Base-by-base conservation (phyloP, 2,888 invertebrate species). In the Ectemnius cavifrons region DNA sequence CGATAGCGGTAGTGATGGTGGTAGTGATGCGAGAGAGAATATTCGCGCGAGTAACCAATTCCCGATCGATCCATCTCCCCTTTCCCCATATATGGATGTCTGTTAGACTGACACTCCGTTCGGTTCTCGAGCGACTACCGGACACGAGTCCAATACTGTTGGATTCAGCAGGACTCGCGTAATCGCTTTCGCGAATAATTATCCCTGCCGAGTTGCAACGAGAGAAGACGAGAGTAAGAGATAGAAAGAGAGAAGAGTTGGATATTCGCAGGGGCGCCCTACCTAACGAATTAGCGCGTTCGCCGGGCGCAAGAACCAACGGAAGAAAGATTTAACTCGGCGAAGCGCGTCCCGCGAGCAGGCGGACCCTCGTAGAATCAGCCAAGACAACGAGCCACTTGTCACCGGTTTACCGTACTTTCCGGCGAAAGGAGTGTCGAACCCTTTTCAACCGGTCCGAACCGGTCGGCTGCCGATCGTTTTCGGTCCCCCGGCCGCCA, bases 371-470 rank as follows among this genome's bases (percentile, higher is more conserved):
- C 63, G 61, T 56, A 58, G 61, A 28, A 64, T 58, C 73, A 71
- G 61, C 68, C 67, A 77, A 58, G 68, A 52, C 72, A 75, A 71
- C 70, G 67, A 73, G 67, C 71, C 78, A 79, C 79, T 79, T 73
- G 80, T 82, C 79, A 73, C 73, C 69, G 69, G 68, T 69, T 74
- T 73, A 73, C 74, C 70, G 71, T 75, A 61, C 75, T 79, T 78
- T 77, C 72, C 78, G 59, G 49, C 67, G 72, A 76, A 75, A 78
- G 69, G 75, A 81, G 70, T 71, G 78, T 79, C 81, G 73, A 77
- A 82, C 78, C 75, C 82, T 80, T 79, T 83, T 83, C 82, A 77
- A 80, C 67, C 77, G 80, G 67, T 70, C 67, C 75, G 75, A 77
- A 79, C 80, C 75, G 77, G 79, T 81, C 75, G 78, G 70, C 69